phyloP scores from a whole-genome alignment of 2,888 invertebrate species.

The Drosophila nr. fundita region DNA sequence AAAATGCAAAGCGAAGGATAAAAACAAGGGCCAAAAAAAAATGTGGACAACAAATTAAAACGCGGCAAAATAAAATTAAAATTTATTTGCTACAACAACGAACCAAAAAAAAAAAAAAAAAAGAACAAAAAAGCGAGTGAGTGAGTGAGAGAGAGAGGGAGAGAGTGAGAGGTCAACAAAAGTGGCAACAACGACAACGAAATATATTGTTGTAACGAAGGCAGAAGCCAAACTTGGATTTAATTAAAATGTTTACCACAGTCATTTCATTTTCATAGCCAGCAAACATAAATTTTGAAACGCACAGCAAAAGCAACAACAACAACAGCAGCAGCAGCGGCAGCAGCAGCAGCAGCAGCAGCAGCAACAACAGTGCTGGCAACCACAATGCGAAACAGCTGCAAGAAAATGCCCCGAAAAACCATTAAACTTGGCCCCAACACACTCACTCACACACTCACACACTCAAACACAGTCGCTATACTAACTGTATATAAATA shows the following conservation, averaged over 20 bases:
- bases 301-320: constrained; percentile 56
- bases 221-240: constrained; percentile 81
- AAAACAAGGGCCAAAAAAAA: constrained; percentile 31
- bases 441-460: constrained; percentile 26
- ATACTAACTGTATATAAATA: constrained; percentile 45
- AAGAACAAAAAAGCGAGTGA: constrained; percentile 22
- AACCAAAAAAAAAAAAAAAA: constrained; percentile 37
- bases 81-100: constrained; percentile 68
- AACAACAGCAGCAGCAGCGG: constrained; percentile 23
- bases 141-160: neutral
- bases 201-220: constrained; percentile 79
- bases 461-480: constrained; percentile 9
- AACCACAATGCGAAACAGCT: constrained; percentile 78
- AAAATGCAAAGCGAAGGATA: constrained; percentile 26
- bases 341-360: constrained; percentile 28
- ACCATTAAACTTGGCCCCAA: constrained; percentile 70
- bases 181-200: constrained; percentile 56
- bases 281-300: constrained; percentile 79
- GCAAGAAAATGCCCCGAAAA: constrained; percentile 79
- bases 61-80: constrained; percentile 78
- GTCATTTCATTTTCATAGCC: constrained; percentile 81
- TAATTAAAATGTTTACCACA: constrained; percentile 80
- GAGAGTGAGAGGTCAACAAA: constrained; percentile 23
- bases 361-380: constrained; percentile 35
- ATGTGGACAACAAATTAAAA: constrained; percentile 80